Evolutionary conservation across 2,797 vertebrate species (phyloP).

Genomic region (Parauchenoglanis punctatus): DNA sequence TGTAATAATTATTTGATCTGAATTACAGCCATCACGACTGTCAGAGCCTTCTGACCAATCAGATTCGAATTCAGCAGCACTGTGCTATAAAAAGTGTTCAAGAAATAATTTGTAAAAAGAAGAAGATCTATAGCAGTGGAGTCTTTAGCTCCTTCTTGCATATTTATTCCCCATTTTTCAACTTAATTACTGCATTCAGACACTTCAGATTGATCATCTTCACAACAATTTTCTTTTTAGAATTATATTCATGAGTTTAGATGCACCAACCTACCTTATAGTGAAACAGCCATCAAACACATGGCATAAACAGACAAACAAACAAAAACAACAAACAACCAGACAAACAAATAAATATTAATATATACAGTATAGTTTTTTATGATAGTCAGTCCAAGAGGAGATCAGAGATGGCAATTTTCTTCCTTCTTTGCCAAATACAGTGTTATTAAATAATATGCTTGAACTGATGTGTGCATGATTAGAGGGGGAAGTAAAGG

Average conservation of each 20-base stretch:
- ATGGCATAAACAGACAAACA: background rate
- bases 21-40: background rate
- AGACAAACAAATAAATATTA: background rate
- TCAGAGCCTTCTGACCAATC: background rate
- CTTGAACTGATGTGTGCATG: background rate
- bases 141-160: background rate
- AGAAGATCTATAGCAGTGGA: background rate
- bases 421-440: background rate
- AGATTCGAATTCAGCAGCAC: background rate
- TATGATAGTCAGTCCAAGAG: background rate
- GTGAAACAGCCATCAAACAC: background rate
- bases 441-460: slow-evolving; percentile 14
- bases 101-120: background rate
- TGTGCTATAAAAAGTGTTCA: background rate
- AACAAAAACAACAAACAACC: background rate
- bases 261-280: too few species aligned
- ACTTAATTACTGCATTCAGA: background rate
- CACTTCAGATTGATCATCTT: background rate
- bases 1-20: background rate
- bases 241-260: too few species aligned
- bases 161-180: background rate
- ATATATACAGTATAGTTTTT: background rate
- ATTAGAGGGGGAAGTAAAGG: slow-evolving; percentile 27
- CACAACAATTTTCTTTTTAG: too few species aligned
- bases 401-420: background rate